Base-by-base conservation (phyloP, 2,797 vertebrate genomes). In the Pseudochromis fuscus region DNA sequence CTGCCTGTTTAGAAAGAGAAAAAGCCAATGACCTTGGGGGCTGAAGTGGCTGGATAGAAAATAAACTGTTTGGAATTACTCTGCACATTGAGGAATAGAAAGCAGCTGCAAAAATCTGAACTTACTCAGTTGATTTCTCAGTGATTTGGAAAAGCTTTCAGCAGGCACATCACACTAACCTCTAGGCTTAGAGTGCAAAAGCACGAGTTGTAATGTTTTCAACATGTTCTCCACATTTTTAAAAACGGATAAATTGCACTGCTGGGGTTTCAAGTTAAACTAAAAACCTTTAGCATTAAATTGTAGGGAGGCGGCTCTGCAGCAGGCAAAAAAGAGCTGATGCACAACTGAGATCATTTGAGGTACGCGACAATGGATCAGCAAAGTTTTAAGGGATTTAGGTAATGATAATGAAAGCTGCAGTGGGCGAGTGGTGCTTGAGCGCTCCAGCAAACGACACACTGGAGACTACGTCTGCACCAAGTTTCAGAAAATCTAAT, bases 61-160 rank as follows among this genome's bases (percentile, higher is more conserved):
- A 89, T 93, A 94, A 94, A 94, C 90, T 94, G 91, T 93, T 94
- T 94, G 87, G 91, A 94, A 93, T 93, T 91, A 93, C 91, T 90
- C 91, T 90, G 88, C 93, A 93, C 92, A 91, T 92, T 81, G 87
- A 89, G 77, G 87, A 92, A 95, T 94, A 85, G 86, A 91, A 94
- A 94, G 89, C 93, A 94, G 93, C 93, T 94, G 93, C 85, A 68
- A 81, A 91, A 93, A 85, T 87, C 82, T 77, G 84, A 89, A 75
- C 62, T 58, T 73, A 72, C 85, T 87, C 79, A 77, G 67, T 84
- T 69, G 77, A 86, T 89, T 90, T 91, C 84, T 86, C 70, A 86
- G 87, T 78, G 86, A 90, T 87, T 91, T 85, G 83, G 89, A 91
- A 83, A 89, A 89, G 84, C 88, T 91, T 91, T 92, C 88, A 92